Evolutionary conservation across 2,888 invertebrate species (phyloP), one percentile per base, ranked within the genome.

Genomic region (Drosophila demipolita): DNA sequence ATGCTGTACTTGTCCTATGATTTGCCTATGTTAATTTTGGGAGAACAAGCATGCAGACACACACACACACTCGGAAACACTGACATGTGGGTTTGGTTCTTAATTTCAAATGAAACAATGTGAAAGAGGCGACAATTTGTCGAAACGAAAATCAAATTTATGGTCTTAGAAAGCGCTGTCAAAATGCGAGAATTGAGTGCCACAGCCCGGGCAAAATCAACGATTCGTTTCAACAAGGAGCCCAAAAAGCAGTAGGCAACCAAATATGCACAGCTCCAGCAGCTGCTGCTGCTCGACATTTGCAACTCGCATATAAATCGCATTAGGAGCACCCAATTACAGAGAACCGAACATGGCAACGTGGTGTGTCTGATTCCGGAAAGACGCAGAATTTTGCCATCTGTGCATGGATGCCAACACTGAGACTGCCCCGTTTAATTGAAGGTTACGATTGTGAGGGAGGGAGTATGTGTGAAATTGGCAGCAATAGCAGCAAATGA

Each of bases 161-260:
- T 89, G 80, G 86, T 74, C 78, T 76, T 79, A 84, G 80, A 84
- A 89, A 75, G 84, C 78, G 81, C 83, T 87, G 89, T 85, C 88
- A 89, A 85, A 89, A 86, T 89, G 86, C 69, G 84, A 90, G 88
- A 89, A 90, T 89, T 87, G 89, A 88, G 90, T 89, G 83, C 82
- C 81, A 73, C 54, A 40, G n/a, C 49, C 32, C 11, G 42, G 12
- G 12, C 33, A 33, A 38, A 54, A 60, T 68, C 55, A 60, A 50
- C 54, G 66, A 17, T 29, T 57, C 50, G 55, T 7, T 57, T 29
- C 38, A 36, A 23, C 15, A 29, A 4, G 15, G 8, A 3, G 12
- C 3, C 17, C 50, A 17, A 33, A 26, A 26, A 38, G 35, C 54
- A 36, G 32, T 9, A 45, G 61, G 20, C 42, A 65, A 3, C 68